Base-by-base conservation (phyloP, 1,140 invertebrate genomes). In the Dolichoris vasculosae region DNA sequence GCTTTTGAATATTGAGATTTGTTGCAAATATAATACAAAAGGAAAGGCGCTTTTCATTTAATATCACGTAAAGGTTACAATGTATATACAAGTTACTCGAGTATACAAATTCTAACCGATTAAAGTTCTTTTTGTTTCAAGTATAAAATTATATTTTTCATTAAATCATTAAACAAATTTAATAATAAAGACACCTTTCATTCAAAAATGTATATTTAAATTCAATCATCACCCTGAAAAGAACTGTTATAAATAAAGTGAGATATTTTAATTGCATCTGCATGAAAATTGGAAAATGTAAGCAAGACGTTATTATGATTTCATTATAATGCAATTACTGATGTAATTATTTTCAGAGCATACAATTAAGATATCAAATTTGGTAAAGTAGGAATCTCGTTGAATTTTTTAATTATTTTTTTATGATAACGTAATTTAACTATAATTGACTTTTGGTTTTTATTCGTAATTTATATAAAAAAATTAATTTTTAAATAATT, bases 151-250 rank as follows among this genome's bases (percentile, higher is more conserved):
- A 40, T 23, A 17, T 71, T 71, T 40, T 71, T 23, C 35, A 71
- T 71, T 4, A 71, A 71, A 40, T 71, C 67, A 40, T 40, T 40
- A 71, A 71, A 71, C 3, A 71, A 40, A 8, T 8, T 71, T 71
- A 71, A 71, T 71, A 71, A 71, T 40, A 40, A 71, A 40, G 20
- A 40, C 15, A 71, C 15, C 40, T 71, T 40, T 17, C 20, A 17
- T 20, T 40, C 35, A 35, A 71, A n/a, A 67, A 67, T 30, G 35
- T 40, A 71, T 71, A 40, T 71, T 71, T 35, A 71, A 71, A 71
- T 40, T 2, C 17, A 71, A 71, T 40, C 67, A 71, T 15, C 1
- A 20, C 35, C 38, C 35, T 71, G 67, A 38, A 71, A 71, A 40
- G 35, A 26, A 71, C 9, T 15, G 0, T 40, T 30, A 71, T 71